Percentiles rank a stretch among this genome's conserved stretches.
phyloP scores from a whole-genome alignment of 2,888 invertebrate species.

The Melikaiella ostensackeni region DNA sequence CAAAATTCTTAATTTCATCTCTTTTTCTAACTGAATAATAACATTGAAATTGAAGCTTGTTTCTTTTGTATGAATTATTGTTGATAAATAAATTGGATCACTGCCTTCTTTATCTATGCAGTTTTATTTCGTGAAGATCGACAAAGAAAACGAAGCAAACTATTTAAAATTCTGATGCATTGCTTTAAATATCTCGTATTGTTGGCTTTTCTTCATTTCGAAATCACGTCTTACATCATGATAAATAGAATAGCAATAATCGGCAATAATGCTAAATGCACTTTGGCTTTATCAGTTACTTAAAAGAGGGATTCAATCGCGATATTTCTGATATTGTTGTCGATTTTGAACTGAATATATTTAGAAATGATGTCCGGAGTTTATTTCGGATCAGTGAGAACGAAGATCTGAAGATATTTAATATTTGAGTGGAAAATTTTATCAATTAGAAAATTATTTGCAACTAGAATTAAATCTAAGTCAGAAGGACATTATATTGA shows the following conservation, averaged over 20 bases:
- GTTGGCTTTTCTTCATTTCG: not conserved
- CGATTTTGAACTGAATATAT: constrained; percentile 1
- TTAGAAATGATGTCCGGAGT: constrained; percentile 3
- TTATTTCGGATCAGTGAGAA: not conserved
- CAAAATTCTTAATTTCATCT: not conserved
- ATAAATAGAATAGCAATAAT: constrained; percentile 12
- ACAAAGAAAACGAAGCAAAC: not conserved
- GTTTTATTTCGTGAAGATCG: not conserved
- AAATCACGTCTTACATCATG: not conserved
- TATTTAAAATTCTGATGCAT: constrained; percentile 5
- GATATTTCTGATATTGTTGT: constrained; percentile 11
- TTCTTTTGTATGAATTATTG: not conserved
- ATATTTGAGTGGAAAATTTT: not conserved
- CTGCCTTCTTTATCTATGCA: not conserved
- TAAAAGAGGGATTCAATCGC: not conserved
- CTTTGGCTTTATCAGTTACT: constrained; percentile 13
- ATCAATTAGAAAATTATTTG: not conserved
- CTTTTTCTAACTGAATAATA: not conserved
- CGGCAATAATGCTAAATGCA: not conserved
- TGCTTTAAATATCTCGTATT: constrained; percentile 4
- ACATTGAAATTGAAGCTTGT: not conserved
- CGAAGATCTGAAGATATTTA: not conserved
- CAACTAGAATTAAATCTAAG: no score
- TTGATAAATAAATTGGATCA: not conserved
- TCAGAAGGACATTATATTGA: no score